A percentile compares a stretch with the other conserved stretches of the same genome.
Conservation (phyloP, 2,888 invertebrate genomes). For the Hypomecis punctinalis region DNA sequence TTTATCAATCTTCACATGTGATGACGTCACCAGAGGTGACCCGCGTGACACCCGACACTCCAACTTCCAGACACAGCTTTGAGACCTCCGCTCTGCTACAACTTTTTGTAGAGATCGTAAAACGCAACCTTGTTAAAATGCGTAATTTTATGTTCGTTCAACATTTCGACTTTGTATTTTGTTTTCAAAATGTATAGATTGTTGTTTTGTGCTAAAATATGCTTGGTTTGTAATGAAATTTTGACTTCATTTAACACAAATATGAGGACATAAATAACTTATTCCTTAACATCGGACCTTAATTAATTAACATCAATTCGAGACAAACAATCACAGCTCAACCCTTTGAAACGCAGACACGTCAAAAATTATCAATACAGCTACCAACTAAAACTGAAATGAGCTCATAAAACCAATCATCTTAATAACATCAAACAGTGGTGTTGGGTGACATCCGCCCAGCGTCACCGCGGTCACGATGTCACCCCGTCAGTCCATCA, state of each 20-base stretch:
- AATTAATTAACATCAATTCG: no score
- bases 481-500: conserved; percentile 38
- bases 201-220: conserved; percentile 5
- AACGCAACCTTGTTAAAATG: conserved; percentile 56
- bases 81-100: conserved; percentile 29
- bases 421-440: conserved; percentile 39
- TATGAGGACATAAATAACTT: no score
- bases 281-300: no score
- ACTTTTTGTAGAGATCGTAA: conserved; percentile 48
- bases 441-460: conserved; percentile 58
- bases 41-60: conserved; percentile 28
- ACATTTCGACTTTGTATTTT: conserved; percentile 39
- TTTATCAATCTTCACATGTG: conserved; percentile 17
- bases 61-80: conserved; percentile 29
- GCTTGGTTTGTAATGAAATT: background rate
- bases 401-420: conserved; percentile 26
- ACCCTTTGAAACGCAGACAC: background rate
- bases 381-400: conserved; percentile 29
- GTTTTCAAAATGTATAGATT: conserved; percentile 27
- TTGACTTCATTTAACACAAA: no score
- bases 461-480: conserved; percentile 43
- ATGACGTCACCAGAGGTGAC: conserved; percentile 34
- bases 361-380: conserved; percentile 14
- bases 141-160: conserved; percentile 41
- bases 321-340: no score